These are phyloP conservation scores for Gopherus flavomarginatus DNA, from an alignment of 2,113 vertebrate genomes.

Conservation along the genomic window DNA sequence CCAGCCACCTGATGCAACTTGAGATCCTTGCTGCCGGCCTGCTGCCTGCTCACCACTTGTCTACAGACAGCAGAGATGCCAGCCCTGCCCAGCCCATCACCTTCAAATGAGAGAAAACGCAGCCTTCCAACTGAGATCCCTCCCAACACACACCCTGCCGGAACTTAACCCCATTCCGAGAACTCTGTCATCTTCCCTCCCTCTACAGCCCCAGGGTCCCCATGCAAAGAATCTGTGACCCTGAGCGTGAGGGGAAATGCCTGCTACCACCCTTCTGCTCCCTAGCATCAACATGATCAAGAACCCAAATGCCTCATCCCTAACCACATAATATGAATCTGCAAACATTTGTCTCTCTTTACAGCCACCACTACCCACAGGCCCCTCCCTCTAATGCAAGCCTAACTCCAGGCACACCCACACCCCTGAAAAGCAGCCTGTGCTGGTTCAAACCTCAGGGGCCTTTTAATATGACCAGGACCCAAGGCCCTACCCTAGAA, in stretches of 20 bases:
- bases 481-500: slow-evolving; percentile 24
- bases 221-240: neutral
- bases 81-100: neutral
- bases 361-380: neutral
- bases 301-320: neutral
- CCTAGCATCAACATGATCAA: neutral
- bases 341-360: neutral
- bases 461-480: neutral
- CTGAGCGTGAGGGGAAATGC: neutral
- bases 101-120: neutral
- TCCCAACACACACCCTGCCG: neutral
- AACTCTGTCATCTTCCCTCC: neutral
- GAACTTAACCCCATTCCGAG: neutral
- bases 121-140: neutral
- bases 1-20: slow-evolving; percentile 80
- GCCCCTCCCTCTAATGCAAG: neutral
- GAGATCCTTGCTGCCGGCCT: neutral
- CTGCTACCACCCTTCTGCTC: neutral
- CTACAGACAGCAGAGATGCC: neutral
- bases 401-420: neutral
- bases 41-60: neutral
- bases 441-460: neutral
- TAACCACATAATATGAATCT: neutral
- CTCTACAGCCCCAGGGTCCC: neutral
- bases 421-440: neutral